Evolutionary conservation across 2,888 invertebrate species (phyloP).

Genomic region (Colletes collaris): DNA sequence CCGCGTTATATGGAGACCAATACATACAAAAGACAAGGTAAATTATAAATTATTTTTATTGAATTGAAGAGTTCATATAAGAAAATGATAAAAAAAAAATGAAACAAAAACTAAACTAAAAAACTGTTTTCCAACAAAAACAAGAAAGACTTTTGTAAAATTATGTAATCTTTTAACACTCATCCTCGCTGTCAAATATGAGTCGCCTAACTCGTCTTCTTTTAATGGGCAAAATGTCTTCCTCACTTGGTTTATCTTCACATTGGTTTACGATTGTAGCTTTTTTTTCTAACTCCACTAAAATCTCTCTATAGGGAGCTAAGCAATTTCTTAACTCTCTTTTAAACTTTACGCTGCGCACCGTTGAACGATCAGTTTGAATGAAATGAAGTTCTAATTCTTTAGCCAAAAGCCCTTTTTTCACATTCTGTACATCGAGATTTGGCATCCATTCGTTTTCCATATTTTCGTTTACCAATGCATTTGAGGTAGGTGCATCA

Average conservation of each 20-base stretch:
- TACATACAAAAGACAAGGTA: no score
- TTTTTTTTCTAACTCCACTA: no score
- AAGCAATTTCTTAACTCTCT: no score
- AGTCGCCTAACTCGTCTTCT: neutral
- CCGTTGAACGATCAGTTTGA: slow-evolving; percentile 17
- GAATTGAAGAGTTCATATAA: no score
- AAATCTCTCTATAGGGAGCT: no score
- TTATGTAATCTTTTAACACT: slow-evolving; percentile 30
- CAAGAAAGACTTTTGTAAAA: neutral
- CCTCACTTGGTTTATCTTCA: no score
- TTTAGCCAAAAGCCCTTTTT: slow-evolving; percentile 31
- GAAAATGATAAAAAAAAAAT: no score
- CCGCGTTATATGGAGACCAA: slow-evolving; percentile 47
- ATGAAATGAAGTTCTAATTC: slow-evolving; percentile 29
- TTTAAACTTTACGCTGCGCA: slow-evolving; percentile 31
- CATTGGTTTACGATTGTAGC: no score
- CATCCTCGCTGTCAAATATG: slow-evolving; percentile 48
- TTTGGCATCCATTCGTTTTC: slow-evolving; percentile 15
- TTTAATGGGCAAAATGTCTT: no score
- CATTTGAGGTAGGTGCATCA: no score
- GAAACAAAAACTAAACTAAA: slow-evolving; percentile 10
- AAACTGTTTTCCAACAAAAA: slow-evolving; percentile 27
- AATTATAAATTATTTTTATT: no score
- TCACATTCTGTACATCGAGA: slow-evolving; percentile 19
- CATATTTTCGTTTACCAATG: neutral